These are phyloP conservation scores for Eucera pruinosa DNA, from an alignment of 2,888 invertebrate species.

Conservation along the genomic window DNA sequence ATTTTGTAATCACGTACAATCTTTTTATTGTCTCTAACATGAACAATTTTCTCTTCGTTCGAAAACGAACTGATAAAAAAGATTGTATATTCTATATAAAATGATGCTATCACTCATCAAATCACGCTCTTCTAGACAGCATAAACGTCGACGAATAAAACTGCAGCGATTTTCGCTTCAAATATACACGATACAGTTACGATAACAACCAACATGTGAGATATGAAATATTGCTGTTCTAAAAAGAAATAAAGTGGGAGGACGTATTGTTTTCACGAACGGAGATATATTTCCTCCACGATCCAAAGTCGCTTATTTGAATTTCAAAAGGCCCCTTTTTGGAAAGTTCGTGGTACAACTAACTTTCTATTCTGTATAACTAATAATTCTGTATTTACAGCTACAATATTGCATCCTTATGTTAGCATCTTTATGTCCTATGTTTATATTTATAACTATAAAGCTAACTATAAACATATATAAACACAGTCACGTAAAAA, in stretches of 20 bases:
- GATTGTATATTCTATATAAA: background rate
- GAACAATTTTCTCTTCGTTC: background rate
- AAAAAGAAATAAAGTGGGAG: conserved; percentile 20
- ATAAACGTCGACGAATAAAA: conserved; percentile 9
- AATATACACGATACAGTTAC: conserved; percentile 10
- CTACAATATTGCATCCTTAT: too few relatives aligned
- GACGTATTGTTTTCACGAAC: conserved; percentile 30
- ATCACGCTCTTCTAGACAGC: background rate
- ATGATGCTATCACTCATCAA: background rate
- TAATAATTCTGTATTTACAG: conserved; percentile 6
- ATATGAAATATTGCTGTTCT: conserved; percentile 43
- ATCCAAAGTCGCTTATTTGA: conserved; percentile 34
- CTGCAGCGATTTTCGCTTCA: conserved; percentile 19
- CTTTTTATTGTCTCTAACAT: background rate
- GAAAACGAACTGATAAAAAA: background rate
- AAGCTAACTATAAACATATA: too few relatives aligned
- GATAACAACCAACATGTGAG: conserved; percentile 17
- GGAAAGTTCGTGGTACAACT: background rate
- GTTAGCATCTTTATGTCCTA: too few relatives aligned
- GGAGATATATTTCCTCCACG: conserved; percentile 24
- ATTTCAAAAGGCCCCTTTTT: conserved; percentile 34
- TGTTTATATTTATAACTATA: too few relatives aligned
- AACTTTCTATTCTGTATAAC: background rate
- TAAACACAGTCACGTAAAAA: too few relatives aligned
- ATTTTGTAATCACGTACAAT: background rate